These are phyloP conservation scores for Phainopepla nitens DNA, from an alignment of 2,113 vertebrate species.

Conservation along the genomic window DNA sequence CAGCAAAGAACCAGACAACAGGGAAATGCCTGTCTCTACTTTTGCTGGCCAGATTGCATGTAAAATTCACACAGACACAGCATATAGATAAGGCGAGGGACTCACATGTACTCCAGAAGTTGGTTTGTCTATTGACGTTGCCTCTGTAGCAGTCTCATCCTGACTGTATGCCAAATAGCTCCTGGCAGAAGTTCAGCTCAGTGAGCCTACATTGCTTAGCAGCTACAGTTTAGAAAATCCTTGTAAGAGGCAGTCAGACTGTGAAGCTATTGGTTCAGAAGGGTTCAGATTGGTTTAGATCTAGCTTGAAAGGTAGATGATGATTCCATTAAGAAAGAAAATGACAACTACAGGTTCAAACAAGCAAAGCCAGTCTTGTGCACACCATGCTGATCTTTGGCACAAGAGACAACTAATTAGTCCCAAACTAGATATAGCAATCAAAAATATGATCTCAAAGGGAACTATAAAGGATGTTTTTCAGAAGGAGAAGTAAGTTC, in stretches of 20 bases:
- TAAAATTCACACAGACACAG: not conserved
- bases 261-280: constrained; percentile 14
- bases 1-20: not conserved
- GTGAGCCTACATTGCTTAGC: not conserved
- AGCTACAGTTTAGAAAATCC: constrained; percentile 21
- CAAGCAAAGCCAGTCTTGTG: not conserved
- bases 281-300: not conserved
- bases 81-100: not conserved
- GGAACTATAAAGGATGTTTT: not conserved
- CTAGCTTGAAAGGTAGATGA: not conserved
- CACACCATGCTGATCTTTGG: not conserved
- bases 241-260: not conserved
- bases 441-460: not conserved
- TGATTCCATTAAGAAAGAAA: not conserved
- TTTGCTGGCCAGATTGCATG: not conserved
- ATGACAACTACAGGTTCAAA: not conserved
- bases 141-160: not conserved
- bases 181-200: constrained; percentile 33
- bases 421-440: not conserved
- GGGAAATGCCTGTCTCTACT: not conserved
- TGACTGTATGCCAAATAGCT: constrained; percentile 14
- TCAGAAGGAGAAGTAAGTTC: not conserved
- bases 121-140: constrained; percentile 22
- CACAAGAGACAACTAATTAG: not conserved
- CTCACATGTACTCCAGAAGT: not conserved